Evolutionary conservation across 2,797 vertebrate species (phyloP), one percentile per base, ranked within the genome.

Genomic region (Hybognathus amarus): DNA sequence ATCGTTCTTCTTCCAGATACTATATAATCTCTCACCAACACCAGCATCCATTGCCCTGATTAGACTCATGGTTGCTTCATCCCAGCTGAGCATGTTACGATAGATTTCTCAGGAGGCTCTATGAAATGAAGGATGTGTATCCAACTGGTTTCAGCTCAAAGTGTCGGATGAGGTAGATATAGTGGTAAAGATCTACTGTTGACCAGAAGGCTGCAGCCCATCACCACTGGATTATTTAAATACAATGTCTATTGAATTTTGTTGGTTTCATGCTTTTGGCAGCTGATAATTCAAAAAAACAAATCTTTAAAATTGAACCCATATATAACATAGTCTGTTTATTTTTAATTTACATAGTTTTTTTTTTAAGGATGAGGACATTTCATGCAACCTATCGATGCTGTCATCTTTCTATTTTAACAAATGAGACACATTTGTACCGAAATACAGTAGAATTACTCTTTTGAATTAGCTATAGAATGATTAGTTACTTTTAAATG

Each of bases 1-100:
- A 47, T 61, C 45, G 1, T 75, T 52, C 80, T 82, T 52, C 30
- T 54, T 54, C 42, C 22, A 52, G 18, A 17, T 30, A 66, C 22
- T 3, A 18, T 74, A 70, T 74, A 59, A 82, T 59, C 80, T 82
- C 30, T 75, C 3, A 15, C 20, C 8, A 45, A 20, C 52, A 47
- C 67, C 52, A 20, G 52, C 18, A 59, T 63, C 75, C 56, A 30
- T 45, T 63, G 63, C 42, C 5, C 61, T 50, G 27, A 79, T 67
- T 20, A 50, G n/a, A 24, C 38, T 42, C 38, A 30, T 27, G 36
- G 12, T 69, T 68, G 24, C n/a, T 47, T 27, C 15, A 17, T 64
- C 24, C 40, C 59, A 80, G 38, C 79, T 80, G 59, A 27, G 30
- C 42, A 27, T 5, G 33, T 52, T 45, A 22, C 33, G 50, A 66